phyloP scores from a whole-genome alignment of 2,113 vertebrate species.

The Bubo blakistoni region DNA sequence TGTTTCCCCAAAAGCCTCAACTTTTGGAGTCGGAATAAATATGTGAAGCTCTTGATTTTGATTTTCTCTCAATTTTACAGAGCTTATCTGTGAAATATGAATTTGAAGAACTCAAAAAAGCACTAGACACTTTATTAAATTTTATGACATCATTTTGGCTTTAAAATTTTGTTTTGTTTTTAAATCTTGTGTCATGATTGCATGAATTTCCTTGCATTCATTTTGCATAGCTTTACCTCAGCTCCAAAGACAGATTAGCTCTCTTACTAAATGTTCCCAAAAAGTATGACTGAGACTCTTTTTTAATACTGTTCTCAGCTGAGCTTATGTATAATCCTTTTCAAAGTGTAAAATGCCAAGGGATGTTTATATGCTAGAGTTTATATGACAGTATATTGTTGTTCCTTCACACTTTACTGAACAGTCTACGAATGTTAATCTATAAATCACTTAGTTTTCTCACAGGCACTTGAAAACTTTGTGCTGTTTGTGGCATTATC shows the following conservation, averaged over 20 bases:
- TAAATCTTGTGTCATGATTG: background rate
- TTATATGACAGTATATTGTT: slow-evolving; percentile 36
- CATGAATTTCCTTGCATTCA: background rate
- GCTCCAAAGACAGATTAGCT: slow-evolving; percentile 29
- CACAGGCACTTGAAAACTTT: background rate
- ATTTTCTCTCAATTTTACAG: background rate
- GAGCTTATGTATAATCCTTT: slow-evolving; percentile 57
- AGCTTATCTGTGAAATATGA: background rate
- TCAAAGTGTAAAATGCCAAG: slow-evolving; percentile 57
- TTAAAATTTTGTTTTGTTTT: background rate
- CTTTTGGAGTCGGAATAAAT: background rate
- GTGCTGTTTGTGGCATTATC: background rate
- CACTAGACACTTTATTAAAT: background rate
- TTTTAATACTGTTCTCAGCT: slow-evolving; percentile 53
- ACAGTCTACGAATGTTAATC: slow-evolving; percentile 27
- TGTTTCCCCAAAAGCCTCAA: background rate
- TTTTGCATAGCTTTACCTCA: slow-evolving; percentile 19
- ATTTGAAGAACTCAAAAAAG: background rate
- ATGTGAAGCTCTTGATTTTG: background rate
- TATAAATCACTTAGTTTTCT: slow-evolving; percentile 19
- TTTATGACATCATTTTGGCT: background rate
- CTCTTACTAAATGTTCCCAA: slow-evolving; percentile 9
- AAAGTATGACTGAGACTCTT: slow-evolving; percentile 49
- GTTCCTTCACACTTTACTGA: slow-evolving; percentile 41
- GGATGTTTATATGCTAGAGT: slow-evolving; percentile 52